Evolutionary conservation across 2,888 invertebrate genomes (phyloP), one percentile per base, ranked within the genome.

Genomic region (Prosapia bicincta): DNA sequence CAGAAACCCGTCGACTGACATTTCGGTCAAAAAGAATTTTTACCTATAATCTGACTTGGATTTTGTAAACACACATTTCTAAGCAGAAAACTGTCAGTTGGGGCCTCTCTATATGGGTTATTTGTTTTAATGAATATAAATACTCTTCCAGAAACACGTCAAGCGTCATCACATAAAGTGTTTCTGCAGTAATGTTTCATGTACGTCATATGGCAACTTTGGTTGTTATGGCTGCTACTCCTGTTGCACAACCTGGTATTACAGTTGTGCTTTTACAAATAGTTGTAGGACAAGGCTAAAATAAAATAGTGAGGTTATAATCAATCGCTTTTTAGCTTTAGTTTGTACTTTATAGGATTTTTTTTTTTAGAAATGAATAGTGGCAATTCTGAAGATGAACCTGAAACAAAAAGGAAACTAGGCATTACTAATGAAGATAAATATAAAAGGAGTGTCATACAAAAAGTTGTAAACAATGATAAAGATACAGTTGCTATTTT

Each of bases 341-440:
- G 5, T 7, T 9, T 30, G 9, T 30, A 30, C 6, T 30, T 30
- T 30, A 7, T 7, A 7, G 5, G 5, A 30, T n/a, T n/a, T n/a
- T n/a, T n/a, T n/a, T n/a, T n/a, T n/a, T n/a, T n/a, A 7, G 6
- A 30, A 30, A 30, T 30, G 30, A 7, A 30, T 30, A 30, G 30
- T 30, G 30, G 30, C 5, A 73, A 69, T 70, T 69, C 71, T 25
- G 74, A 74, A 38, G 74, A 76, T 67, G 66, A 66, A 74, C 74
- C 74, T 70, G 66, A 66, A 38, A 32, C 74, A 32, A 76, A 76
- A 67, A 43, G 76, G 30, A 74, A 38, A 65, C 76, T 66, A 70
- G 71, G 74, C 67, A 71, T 74, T 77, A 26, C 68, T 20, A 66
- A 77, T 26, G 71, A 74, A 71, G 77, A 74, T 74, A 77, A 74